Evolutionary conservation across 2,888 invertebrate species (phyloP), one percentile per base, ranked within the genome.

Genomic region (Argyresthia albistria): DNA sequence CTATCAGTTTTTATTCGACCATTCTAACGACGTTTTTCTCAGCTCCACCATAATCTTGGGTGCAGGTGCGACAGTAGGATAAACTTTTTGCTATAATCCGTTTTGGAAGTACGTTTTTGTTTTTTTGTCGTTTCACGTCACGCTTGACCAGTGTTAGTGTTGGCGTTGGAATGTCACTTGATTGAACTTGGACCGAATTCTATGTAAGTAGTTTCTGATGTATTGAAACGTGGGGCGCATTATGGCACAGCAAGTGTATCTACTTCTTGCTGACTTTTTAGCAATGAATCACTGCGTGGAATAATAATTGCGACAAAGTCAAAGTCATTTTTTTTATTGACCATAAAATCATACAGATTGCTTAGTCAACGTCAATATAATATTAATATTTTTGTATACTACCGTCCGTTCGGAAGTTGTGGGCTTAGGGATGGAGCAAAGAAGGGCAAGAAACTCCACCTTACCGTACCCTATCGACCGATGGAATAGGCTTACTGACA

Each of bases 151-250:
- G 55, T 11, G 57, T 12, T 50, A 49, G 53, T 43, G 36, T 51
- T 59, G 59, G 60, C 58, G 61, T 60, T 55, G 57, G 59, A 59
- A 63, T 60, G 60, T 56, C 59, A 56, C 61, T 61, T 57, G 56
- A 62, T 59, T 62, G 70, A 69, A 77, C 79, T 80, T 75, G 79
- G 73, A 76, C 75, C 73, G 74, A 76, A 74, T 73, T 73, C 64
- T 60, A 59, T 67, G 63, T 70, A 72, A 75, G 69, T 75, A 67
- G 68, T 63, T 47, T 36, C 35, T 36, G 35, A 47, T 35, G 35
- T 16, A 16, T 25, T 4, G 3, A 25, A 25, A 25, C 3, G 25
- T 25, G 25, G 25, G 6, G 25, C 42, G 12, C 10, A 10, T 11
- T 42, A 8, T 42, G 42, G 42, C 14, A 45, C 15, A 45, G 9